These are phyloP conservation scores for Forbesichthys papilliferus DNA, from an alignment of 2,113 vertebrate species.

Conservation along the genomic window DNA sequence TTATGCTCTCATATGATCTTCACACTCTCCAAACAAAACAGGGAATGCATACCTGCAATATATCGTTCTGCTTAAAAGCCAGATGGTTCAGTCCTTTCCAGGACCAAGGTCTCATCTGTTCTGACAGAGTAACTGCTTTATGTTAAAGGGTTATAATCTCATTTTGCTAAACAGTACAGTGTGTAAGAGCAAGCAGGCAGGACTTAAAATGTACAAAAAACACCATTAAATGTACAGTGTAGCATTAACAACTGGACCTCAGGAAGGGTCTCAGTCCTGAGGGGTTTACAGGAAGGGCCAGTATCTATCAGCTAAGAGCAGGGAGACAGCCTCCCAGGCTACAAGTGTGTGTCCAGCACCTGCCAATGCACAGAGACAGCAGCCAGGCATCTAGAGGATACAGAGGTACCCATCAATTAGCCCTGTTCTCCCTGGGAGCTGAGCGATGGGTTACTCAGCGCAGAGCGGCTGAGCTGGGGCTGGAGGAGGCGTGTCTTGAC, in stretches of 20 bases:
- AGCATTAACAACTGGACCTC: no score
- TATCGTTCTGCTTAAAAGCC: conserved; percentile 14
- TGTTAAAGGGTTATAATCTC: conserved; percentile 19
- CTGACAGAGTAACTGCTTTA: neutral
- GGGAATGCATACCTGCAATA: neutral
- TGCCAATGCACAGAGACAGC: conserved; percentile 41
- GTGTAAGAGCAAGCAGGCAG: no score
- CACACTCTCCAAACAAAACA: conserved; percentile 41
- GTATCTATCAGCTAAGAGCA: no score
- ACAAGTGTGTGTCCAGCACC: conserved; percentile 12
- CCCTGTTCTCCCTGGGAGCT: conserved; percentile 35
- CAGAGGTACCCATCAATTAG: conserved; percentile 42
- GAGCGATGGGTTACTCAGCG: conserved; percentile 59
- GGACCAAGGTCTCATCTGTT: conserved; percentile 4
- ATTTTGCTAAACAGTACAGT: neutral
- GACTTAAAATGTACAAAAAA: no score
- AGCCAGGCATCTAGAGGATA: conserved; percentile 8
- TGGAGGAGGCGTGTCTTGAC: conserved; percentile 12
- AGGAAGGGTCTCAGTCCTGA: no score
- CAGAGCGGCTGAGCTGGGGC: conserved; percentile 13
- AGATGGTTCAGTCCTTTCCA: conserved; percentile 12
- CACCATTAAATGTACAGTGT: no score
- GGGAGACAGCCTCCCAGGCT: no score
- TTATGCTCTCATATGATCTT: conserved; percentile 2
- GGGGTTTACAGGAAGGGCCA: no score